Evolutionary conservation across 2,888 invertebrate species (phyloP).

Genomic region (Hydroisotoma schaefferi): DNA sequence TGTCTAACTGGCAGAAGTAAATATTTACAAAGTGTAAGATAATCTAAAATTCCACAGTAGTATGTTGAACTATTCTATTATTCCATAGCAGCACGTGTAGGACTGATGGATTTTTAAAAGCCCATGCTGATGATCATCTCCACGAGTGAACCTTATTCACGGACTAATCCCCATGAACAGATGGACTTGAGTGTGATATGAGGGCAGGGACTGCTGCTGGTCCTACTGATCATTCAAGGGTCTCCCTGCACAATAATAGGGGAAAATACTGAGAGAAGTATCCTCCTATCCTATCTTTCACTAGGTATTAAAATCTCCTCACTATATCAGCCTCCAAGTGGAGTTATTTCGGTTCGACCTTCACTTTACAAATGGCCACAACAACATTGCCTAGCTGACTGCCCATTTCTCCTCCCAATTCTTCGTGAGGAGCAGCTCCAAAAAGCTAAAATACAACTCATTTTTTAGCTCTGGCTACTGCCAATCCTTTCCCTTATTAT

Average conservation of each 20-base stretch:
- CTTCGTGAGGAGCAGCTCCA: neutral
- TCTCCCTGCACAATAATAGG: slow-evolving; percentile 3
- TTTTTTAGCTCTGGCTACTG: slow-evolving; percentile 5
- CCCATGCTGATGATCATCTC: slow-evolving; percentile 6
- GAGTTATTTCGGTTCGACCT: slow-evolving; percentile 37
- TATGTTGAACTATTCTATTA: neutral
- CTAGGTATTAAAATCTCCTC: neutral
- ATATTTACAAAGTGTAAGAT: slow-evolving; percentile 9
- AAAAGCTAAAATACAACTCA: slow-evolving; percentile 1
- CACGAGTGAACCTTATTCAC: slow-evolving; percentile 7
- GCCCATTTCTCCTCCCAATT: slow-evolving; percentile 11
- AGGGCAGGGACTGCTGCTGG: slow-evolving; percentile 7
- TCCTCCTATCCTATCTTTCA: neutral
- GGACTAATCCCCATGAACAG: slow-evolving; percentile 5
- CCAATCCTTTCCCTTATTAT: slow-evolving; percentile 15
- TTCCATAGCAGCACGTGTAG: slow-evolving; percentile 4
- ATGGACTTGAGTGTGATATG: neutral
- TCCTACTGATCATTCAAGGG: neutral
- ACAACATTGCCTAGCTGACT: slow-evolving; percentile 15
- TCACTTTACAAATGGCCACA: slow-evolving; percentile 42
- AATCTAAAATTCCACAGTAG: slow-evolving; percentile 2
- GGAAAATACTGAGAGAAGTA: neutral
- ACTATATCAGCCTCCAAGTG: slow-evolving; percentile 10
- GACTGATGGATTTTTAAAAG: slow-evolving; percentile 11
- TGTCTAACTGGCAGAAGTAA: neutral